These are phyloP conservation scores for Trichogramma pretiosum DNA, from an alignment of 1,140 invertebrate genomes.

Conservation along the genomic window DNA sequence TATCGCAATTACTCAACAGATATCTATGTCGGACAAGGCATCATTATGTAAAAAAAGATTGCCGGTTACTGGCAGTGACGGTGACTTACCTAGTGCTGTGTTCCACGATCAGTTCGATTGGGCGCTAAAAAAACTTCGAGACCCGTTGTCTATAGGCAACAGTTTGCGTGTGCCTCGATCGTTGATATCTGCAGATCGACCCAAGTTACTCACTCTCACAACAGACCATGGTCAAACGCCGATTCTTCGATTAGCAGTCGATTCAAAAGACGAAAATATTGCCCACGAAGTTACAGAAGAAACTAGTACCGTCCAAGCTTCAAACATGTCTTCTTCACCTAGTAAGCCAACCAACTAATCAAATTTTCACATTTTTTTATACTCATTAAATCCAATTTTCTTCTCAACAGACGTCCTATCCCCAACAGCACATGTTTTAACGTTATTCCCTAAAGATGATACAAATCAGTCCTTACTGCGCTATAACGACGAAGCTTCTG, in stretches of 20 bases:
- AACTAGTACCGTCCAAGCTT: not conserved
- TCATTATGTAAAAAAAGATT: slow-evolving; percentile 33
- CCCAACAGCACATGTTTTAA: slow-evolving; percentile 23
- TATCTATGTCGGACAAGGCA: no score
- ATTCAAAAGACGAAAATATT: slow-evolving; percentile 7
- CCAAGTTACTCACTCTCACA: slow-evolving; percentile 27
- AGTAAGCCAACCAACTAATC: not conserved
- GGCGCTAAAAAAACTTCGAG: slow-evolving; percentile 46
- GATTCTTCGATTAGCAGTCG: slow-evolving; percentile 26
- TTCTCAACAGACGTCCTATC: slow-evolving; percentile 7
- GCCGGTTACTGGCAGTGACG: slow-evolving; percentile 45
- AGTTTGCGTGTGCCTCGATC: slow-evolving; percentile 12
- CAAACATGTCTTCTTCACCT: slow-evolving; percentile 4
- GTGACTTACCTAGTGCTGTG: slow-evolving; percentile 45
- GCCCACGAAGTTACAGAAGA: slow-evolving; percentile 2
- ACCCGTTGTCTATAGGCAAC: slow-evolving; percentile 21
- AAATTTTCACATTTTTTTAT: not conserved
- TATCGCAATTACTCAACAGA: slow-evolving; percentile 2
- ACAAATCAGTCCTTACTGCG: slow-evolving; percentile 1
- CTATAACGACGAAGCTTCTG: not conserved
- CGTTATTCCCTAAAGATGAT: slow-evolving; percentile 25
- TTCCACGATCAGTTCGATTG: slow-evolving; percentile 50
- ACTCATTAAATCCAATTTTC: not conserved
- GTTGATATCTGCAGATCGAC: slow-evolving; percentile 19
- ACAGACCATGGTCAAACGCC: slow-evolving; percentile 25